Base-by-base conservation (phyloP, 2,888 invertebrate species). In the Acanthosepion lycidas region DNA sequence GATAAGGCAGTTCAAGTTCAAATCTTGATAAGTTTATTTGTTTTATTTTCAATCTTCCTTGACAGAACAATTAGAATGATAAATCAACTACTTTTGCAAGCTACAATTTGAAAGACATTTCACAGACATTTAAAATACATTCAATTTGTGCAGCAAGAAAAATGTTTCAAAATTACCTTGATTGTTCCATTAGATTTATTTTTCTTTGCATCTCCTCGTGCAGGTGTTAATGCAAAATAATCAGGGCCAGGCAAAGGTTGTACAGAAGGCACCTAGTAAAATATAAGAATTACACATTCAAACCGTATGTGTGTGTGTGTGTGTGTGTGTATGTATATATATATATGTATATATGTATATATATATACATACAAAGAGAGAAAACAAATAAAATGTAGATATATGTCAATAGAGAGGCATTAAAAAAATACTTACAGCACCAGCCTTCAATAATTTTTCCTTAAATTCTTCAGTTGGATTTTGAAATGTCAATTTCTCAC, bases 401-500 rank as follows among this genome's bases (percentile, higher is more conserved):
- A 42, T 42, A 3, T 42, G 42, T 42, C 42, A 42, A 3, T 42
- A 42, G 42, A 42, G 42, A 42, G 42, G 42, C 3, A 42, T 42
- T 42, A 42, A 42, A 42, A 42, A 42, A 26, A 53, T 95, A 98
- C 98, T 97, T 97, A 98, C 98, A 96, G 98, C 99, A 95, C 99
- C 99, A 95, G 99, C 99, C 97, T 98, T 98, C 94, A 99, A 97
- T 48, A 99, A 98, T 97, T 98, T 99, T 96, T 98, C 98, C 95
- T 98, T 98, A 97, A 99, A 99, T 95, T 99, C 99, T 95, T 99
- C 99, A 95, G 98, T 98, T 18, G 99, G 99, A 96, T 98, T 98
- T 96, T 98, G 98, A 97, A 99, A 99, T 94, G 98, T 98, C 97
- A 98, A 98, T 96, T 98, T 98, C 97, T 99, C 99, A 96, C 98